Conservation (phyloP, 2,797 vertebrate genomes). For the Prunella strophiata region DNA sequence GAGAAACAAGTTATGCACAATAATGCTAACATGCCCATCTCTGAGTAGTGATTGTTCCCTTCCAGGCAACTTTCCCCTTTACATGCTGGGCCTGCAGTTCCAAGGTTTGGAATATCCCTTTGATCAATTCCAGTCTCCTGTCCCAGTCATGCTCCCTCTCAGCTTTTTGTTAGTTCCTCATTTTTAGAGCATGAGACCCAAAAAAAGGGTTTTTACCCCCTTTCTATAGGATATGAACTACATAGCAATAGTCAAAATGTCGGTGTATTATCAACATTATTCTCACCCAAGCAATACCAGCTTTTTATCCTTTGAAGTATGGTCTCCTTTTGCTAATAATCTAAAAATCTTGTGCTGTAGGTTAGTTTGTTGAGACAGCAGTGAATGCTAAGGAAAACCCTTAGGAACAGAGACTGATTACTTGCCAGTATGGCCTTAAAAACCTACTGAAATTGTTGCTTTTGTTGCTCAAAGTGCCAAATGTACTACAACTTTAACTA, state of each 20-base stretch:
- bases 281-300: not conserved
- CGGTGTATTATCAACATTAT: not conserved
- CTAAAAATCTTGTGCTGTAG: not conserved
- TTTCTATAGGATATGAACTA: not conserved
- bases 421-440: not conserved
- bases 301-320: not conserved
- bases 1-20: not conserved
- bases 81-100: fast-evolving
- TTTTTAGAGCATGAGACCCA: not conserved
- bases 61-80: not conserved
- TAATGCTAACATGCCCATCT: not conserved
- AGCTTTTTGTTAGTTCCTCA: not conserved
- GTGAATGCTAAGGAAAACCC: not conserved
- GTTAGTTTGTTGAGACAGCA: not conserved
- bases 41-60: fast-evolving
- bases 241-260: not conserved
- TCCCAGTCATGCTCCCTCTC: fast-evolving
- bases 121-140: too few species aligned
- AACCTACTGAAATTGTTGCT: not conserved
- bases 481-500: not conserved
- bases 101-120: too few species aligned
- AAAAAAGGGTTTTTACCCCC: not conserved
- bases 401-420: not conserved
- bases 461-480: not conserved
- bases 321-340: not conserved